Evolutionary conservation across 2,797 vertebrate genomes (phyloP).

Genomic region (Manis pentadactyla): DNA sequence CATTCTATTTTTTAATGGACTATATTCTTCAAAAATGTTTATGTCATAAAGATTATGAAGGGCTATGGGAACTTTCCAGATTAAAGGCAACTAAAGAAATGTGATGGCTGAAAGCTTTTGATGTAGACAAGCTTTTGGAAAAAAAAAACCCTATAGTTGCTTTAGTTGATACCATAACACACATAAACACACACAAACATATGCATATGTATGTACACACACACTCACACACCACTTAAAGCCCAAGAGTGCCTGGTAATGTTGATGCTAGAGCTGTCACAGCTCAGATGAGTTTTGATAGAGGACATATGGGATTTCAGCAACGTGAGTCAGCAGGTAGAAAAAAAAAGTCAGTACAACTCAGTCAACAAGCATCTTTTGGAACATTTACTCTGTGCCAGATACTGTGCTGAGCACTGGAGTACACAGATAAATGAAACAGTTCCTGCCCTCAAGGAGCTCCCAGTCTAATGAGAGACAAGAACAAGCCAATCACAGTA

Average conservation of each 20-base stretch:
- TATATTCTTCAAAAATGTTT: not conserved
- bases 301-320: not conserved
- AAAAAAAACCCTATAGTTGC: not conserved
- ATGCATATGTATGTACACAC: no score
- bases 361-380: not conserved
- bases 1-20: not conserved
- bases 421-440: not conserved
- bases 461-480: not conserved
- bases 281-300: not conserved
- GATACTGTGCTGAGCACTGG: not conserved
- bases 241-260: not conserved
- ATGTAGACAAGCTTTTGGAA: not conserved
- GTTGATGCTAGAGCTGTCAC: not conserved
- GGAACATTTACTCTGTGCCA: not conserved
- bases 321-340: not conserved
- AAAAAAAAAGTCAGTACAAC: not conserved
- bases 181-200: not conserved
- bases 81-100: constrained; percentile 34
- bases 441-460: not conserved
- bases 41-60: not conserved
- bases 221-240: not conserved
- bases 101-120: not conserved
- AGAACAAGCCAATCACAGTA: not conserved
- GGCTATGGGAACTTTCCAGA: constrained; percentile 22
- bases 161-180: not conserved